Evolutionary conservation across 64 coral and sea anemone genomes (phyloP).

Genomic region (Pachyseris speciosa): DNA sequence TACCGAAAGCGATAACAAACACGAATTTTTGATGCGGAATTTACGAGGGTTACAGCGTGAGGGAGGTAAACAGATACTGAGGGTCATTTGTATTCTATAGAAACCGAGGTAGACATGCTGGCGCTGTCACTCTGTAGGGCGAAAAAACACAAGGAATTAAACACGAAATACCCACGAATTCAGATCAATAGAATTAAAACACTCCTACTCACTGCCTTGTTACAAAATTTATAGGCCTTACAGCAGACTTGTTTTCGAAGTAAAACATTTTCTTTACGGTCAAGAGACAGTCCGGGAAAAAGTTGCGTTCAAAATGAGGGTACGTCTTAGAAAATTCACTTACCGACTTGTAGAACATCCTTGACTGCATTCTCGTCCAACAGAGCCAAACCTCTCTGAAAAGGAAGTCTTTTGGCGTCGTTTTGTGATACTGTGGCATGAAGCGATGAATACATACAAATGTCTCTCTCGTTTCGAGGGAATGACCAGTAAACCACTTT

Average conservation of each 20-base stretch:
- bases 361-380: constrained; percentile 93
- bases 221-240: background rate
- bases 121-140: constrained; percentile 81
- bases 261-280: background rate
- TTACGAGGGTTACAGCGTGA: background rate
- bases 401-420: constrained; percentile 87
- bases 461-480: constrained; percentile 94
- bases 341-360: constrained; percentile 98
- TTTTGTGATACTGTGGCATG: constrained; percentile 75
- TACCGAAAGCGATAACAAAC: background rate
- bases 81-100: constrained; percentile 1
- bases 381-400: constrained; percentile 87
- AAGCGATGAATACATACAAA: constrained; percentile 96
- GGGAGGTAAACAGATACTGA: constrained; percentile 39
- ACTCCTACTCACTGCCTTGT: background rate
- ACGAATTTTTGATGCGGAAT: constrained; percentile 7
- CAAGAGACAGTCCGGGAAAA: constrained; percentile 40
- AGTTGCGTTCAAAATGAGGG: background rate
- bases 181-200: background rate
- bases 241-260: background rate
- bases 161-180: constrained; percentile 24
- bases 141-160: constrained; percentile 79
- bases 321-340: constrained; percentile 65
- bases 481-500: constrained; percentile 97
- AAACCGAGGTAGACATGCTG: constrained; percentile 47